These are phyloP conservation scores for Diadegma fenestrale DNA, from an alignment of 2,888 invertebrate genomes.

Conservation along the genomic window DNA sequence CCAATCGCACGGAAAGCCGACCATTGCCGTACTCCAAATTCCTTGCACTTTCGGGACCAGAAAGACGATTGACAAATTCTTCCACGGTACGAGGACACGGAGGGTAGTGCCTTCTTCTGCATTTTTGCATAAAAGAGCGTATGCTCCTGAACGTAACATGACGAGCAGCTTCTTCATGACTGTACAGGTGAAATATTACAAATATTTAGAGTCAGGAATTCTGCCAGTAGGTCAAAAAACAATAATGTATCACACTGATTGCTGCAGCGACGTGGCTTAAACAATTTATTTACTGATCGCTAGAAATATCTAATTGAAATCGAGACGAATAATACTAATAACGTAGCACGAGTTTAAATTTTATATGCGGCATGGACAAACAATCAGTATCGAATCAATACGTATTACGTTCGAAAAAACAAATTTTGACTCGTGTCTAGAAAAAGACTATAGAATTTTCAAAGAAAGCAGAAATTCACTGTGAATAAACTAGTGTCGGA, in stretches of 20 bases:
- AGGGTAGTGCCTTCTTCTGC: constrained; percentile 25
- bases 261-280: constrained; percentile 9
- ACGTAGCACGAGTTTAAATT: not conserved
- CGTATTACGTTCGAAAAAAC: not conserved
- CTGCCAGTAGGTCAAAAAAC: not conserved
- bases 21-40: constrained; percentile 35
- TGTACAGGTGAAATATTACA: not conserved
- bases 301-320: constrained; percentile 4
- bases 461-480: no score
- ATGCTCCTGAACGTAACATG: not conserved
- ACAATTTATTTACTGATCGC: not conserved
- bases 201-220: not conserved
- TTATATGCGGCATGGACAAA: not conserved
- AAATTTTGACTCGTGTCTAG: not conserved
- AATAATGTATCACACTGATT: not conserved
- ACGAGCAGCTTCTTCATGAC: constrained; percentile 41
- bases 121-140: constrained; percentile 32
- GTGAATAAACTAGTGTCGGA: no score
- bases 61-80: constrained; percentile 34
- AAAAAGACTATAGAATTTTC: no score
- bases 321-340: not conserved
- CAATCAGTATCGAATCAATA: not conserved
- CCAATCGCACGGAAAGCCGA: constrained; percentile 5
- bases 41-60: not conserved
- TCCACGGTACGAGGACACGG: constrained; percentile 1